A percentile compares a stretch with the other conserved stretches of the same genome.
Conservation (phyloP, 1,140 invertebrate genomes). For the Chironomus tepperi region DNA sequence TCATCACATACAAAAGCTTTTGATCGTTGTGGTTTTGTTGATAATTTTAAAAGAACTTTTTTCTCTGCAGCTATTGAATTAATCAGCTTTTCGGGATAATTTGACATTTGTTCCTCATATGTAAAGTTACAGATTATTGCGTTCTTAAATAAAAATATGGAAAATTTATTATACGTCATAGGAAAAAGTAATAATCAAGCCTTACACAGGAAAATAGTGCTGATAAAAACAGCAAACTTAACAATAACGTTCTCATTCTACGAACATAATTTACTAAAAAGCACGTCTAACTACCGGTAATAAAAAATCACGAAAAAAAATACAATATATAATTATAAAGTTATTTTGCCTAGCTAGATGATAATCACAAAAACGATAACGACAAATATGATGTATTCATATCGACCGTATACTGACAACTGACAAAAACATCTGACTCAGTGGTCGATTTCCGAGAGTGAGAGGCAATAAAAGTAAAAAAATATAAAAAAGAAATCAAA, state of each 20-base stretch:
- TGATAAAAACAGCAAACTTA: not conserved
- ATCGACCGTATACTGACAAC: no score
- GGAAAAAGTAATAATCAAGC: not conserved
- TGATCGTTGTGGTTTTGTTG: not conserved
- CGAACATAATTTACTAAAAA: no score
- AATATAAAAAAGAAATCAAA: no score
- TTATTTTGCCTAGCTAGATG: no score
- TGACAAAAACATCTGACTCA: no score
- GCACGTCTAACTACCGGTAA: no score
- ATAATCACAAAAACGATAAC: no score
- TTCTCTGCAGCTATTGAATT: not conserved
- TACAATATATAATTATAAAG: no score
- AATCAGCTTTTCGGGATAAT: not conserved
- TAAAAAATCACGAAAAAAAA: no score
- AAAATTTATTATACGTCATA: not conserved
- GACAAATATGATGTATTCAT: no score
- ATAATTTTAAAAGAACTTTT: not conserved
- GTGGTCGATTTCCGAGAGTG: no score
- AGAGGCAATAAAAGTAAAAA: no score
- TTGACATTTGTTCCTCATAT: not conserved
- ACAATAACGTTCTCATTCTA: not conserved
- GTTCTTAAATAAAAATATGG: not conserved
- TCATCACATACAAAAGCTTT: not conserved
- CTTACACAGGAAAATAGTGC: not conserved
- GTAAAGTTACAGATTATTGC: conserved; percentile 1